Evolutionary conservation across 2,888 invertebrate genomes (phyloP).

Genomic region (Parnassius smintheus): DNA sequence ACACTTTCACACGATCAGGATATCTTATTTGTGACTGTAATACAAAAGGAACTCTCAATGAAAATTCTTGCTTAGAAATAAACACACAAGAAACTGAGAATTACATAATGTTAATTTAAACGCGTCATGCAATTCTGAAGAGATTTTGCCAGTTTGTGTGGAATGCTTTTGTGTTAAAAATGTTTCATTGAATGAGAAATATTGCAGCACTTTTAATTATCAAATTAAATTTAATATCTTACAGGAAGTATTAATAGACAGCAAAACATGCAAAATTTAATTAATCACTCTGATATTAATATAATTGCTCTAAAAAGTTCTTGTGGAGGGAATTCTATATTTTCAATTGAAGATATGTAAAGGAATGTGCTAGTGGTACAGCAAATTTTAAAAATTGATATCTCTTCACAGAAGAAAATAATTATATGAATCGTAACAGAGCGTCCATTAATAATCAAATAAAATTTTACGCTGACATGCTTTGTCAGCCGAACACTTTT

Average conservation of each 20-base stretch:
- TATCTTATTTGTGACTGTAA: conserved; percentile 66
- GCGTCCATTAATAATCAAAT: conserved; percentile 26
- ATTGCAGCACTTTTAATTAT: conserved; percentile 57
- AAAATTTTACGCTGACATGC: conserved; percentile 31
- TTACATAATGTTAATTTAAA: conserved; percentile 40
- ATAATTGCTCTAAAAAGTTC: conserved; percentile 33
- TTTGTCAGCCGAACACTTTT: conserved; percentile 62
- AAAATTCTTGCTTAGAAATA: conserved; percentile 54
- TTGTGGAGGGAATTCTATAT: conserved; percentile 56
- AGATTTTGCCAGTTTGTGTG: conserved; percentile 58
- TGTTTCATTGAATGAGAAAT: conserved; percentile 46
- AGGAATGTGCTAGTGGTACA: conserved; percentile 59
- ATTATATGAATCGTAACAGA: conserved; percentile 17
- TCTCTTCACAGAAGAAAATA: conserved; percentile 23
- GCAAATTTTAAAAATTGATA: conserved; percentile 52
- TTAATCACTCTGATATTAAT: conserved; percentile 45
- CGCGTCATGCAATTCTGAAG: conserved; percentile 52
- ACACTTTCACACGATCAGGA: conserved; percentile 52
- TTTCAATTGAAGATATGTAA: conserved; percentile 50
- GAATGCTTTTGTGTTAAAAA: conserved; percentile 62
- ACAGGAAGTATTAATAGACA: conserved; percentile 49
- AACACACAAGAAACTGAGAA: conserved; percentile 46
- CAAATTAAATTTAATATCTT: conserved; percentile 53
- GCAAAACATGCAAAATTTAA: conserved; percentile 34
- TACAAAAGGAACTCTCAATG: conserved; percentile 48